phyloP scores from a whole-genome alignment of 2,113 vertebrate species.

The Amblyornis subalaris region DNA sequence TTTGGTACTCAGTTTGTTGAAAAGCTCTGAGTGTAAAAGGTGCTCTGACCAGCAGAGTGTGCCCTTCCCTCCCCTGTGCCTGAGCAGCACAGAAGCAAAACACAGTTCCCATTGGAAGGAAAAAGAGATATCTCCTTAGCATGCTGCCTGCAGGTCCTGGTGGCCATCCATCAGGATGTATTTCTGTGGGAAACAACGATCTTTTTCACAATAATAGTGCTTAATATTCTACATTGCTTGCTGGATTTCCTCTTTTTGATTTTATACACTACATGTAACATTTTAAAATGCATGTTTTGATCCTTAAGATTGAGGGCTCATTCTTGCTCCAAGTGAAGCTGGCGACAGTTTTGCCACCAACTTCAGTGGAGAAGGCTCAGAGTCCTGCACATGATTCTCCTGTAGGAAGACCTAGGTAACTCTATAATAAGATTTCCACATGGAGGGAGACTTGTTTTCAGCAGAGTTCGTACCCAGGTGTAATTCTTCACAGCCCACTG shows the following conservation, averaged over 20 bases:
- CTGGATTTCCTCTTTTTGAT: not conserved
- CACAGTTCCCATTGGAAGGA: slow-evolving; percentile 30
- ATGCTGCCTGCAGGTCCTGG: not conserved
- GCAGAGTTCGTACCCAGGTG: not conserved
- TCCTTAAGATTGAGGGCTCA: not conserved
- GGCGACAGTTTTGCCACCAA: not conserved
- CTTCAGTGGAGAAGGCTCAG: not conserved
- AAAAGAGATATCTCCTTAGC: slow-evolving; percentile 58
- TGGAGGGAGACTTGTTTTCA: not conserved
- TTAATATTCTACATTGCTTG: not conserved
- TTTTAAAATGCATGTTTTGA: not conserved
- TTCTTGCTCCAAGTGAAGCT: not conserved
- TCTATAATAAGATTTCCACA: not conserved
- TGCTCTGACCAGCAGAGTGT: slow-evolving; percentile 62
- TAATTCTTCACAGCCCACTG: not conserved
- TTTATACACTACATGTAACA: not conserved
- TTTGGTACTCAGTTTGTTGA: not conserved
- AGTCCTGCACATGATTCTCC: not conserved
- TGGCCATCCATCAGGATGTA: not conserved
- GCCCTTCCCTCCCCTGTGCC: not conserved
- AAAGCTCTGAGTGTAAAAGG: not conserved
- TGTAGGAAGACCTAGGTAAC: not conserved
- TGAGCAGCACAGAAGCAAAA: not conserved
- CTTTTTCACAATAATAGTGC: not conserved
- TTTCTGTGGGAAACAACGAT: not conserved